Evolutionary conservation across 2,113 vertebrate genomes (phyloP).

Genomic region (Mus musculus): DNA sequence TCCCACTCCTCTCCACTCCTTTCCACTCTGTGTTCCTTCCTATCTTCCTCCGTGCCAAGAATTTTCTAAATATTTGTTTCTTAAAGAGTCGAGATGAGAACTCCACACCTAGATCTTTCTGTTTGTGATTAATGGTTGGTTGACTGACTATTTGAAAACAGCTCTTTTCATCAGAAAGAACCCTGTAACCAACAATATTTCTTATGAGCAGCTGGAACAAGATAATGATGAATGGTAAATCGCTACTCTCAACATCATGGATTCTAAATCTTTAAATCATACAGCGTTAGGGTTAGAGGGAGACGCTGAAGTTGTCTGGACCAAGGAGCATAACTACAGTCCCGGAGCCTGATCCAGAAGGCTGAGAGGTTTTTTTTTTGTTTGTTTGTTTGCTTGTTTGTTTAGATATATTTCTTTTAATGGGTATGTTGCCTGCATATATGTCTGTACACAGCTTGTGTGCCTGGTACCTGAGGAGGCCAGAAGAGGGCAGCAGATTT

Average conservation of each 20-base stretch:
- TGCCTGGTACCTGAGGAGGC: neutral
- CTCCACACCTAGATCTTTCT: neutral
- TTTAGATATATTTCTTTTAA: neutral
- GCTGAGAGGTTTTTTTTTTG: too few relatives aligned
- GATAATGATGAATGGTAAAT: neutral
- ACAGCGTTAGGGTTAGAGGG: neutral
- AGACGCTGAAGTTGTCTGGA: neutral
- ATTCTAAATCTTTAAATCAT: conserved; percentile 15
- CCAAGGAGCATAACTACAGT: neutral
- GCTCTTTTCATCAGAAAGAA: neutral
- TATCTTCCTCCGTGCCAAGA: neutral
- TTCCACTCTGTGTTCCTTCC: neutral
- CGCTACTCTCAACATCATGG: neutral
- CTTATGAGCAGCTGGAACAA: neutral
- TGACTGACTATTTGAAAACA: neutral
- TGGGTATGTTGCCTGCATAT: neutral
- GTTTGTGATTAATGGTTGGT: neutral
- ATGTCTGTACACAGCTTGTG: neutral
- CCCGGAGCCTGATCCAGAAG: neutral
- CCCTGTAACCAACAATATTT: conserved; percentile 10
- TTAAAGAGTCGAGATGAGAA: neutral
- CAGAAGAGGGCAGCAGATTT: neutral
- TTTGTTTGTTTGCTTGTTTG: neutral
- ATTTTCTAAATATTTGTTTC: conserved; percentile 4
- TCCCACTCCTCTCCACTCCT: neutral